phyloP scores from a whole-genome alignment of 2,113 vertebrate genomes.

The Alces alces region DNA sequence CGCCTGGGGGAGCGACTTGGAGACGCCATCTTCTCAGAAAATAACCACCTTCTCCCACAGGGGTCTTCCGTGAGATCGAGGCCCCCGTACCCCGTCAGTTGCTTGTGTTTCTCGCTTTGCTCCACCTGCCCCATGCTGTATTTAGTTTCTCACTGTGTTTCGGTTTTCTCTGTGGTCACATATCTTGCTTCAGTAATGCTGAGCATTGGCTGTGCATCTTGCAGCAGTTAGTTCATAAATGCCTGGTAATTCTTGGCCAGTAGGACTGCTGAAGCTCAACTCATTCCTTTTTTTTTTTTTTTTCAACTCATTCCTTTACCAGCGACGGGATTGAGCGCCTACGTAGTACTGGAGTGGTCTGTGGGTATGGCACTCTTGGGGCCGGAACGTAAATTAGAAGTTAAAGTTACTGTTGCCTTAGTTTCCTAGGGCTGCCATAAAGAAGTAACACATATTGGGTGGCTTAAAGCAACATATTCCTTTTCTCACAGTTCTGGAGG shows the following conservation, averaged over 20 bases:
- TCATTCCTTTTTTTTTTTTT: not conserved
- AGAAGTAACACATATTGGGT: not conserved
- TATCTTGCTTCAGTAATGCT: rapidly evolving
- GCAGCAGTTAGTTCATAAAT: not conserved
- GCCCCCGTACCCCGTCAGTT: not conserved
- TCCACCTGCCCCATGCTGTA: not conserved
- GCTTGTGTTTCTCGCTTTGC: not conserved
- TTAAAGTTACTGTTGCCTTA: not conserved
- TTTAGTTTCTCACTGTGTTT: not conserved
- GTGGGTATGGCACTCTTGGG: not conserved
- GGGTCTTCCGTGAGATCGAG: too few relatives aligned
- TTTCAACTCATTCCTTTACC: not conserved
- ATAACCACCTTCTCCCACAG: too few relatives aligned
- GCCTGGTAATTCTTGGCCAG: not conserved
- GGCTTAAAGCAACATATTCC: not conserved
- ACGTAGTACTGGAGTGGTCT: not conserved
- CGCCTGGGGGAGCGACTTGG: not conserved
- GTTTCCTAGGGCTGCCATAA: not conserved
- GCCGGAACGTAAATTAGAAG: not conserved
- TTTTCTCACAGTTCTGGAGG: not conserved
- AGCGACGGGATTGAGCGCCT: not conserved
- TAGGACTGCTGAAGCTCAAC: not conserved
- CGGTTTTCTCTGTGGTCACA: rapidly evolving
- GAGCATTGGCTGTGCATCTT: not conserved
- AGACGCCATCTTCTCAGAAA: not conserved